Conservation (phyloP, 2,797 vertebrate species). For the Orientallactaga sibirica region DNA sequence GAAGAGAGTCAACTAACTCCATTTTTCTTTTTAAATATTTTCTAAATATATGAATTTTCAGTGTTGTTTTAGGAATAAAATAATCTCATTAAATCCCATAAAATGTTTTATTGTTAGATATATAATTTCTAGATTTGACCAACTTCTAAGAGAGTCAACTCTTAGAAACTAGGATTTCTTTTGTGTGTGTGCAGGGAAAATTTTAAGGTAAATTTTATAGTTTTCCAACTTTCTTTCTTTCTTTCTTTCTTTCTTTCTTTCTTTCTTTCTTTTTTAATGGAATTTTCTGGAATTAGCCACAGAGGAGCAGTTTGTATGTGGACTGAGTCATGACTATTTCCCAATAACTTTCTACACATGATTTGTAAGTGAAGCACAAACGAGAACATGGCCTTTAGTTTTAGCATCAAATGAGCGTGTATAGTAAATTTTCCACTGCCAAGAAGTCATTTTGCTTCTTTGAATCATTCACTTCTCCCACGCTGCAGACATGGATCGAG, state of each 20-base stretch:
- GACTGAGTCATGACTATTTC: not conserved
- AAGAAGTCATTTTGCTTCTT: not conserved
- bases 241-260: no score
- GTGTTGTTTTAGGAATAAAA: constrained; percentile 39
- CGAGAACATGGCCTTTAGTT: not conserved
- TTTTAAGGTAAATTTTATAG: not conserved
- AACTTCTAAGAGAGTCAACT: not conserved
- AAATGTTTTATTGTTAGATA: constrained; percentile 21
- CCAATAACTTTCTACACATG: not conserved
- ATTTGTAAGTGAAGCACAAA: constrained; percentile 16
- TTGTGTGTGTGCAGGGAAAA: not conserved
- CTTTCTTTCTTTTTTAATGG: not conserved
- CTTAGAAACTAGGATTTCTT: not conserved
- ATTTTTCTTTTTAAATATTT: not conserved
- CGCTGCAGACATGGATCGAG: not conserved
- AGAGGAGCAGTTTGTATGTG: not conserved
- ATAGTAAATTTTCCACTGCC: not conserved
- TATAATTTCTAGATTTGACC: not conserved
- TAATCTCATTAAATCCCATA: not conserved
- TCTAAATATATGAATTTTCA: constrained; percentile 6
- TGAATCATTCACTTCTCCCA: not conserved
- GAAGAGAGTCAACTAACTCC: not conserved
- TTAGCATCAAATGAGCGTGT: not conserved
- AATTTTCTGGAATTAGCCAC: constrained; percentile 8
- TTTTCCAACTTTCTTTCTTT: not conserved